Conservation (phyloP, 2,888 invertebrate species). For the Lithophane semibrunnea region DNA sequence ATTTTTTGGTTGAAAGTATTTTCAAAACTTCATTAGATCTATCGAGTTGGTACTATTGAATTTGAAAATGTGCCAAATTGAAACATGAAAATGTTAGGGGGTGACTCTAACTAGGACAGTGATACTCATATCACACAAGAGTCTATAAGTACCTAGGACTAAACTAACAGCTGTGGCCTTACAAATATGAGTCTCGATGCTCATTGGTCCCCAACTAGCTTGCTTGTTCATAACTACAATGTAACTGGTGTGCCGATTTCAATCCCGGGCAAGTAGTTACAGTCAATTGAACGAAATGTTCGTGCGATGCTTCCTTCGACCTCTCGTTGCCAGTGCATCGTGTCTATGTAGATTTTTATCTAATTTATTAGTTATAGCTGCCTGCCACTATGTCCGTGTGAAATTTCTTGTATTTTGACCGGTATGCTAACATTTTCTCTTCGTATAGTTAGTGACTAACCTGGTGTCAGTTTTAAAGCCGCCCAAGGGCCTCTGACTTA, state of each 20-base stretch:
- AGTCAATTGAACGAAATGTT: conserved; percentile 52
- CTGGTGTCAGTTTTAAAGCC: no score
- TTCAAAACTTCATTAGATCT: neutral
- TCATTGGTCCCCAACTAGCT: conserved; percentile 20
- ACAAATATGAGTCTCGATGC: neutral
- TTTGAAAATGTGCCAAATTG: neutral
- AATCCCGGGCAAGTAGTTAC: conserved; percentile 30
- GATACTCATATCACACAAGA: neutral
- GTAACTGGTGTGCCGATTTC: conserved; percentile 38
- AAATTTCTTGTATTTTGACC: no score
- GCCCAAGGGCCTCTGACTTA: no score
- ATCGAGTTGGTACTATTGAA: no score
- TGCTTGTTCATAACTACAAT: conserved; percentile 14
- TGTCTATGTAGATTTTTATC: conserved; percentile 4
- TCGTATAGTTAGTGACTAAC: no score
- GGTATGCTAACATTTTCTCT: no score
- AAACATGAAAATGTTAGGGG: neutral
- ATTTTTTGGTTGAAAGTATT: neutral
- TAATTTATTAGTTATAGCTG: neutral
- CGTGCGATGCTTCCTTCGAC: conserved; percentile 31
- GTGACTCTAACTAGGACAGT: neutral
- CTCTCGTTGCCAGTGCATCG: conserved; percentile 8
- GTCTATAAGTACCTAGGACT: neutral
- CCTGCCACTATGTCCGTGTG: neutral
- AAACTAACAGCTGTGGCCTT: conserved; percentile 1